Evolutionary conservation across 2,797 vertebrate genomes (phyloP), one percentile per base, ranked within the genome.

Genomic region (Chelon auratus): DNA sequence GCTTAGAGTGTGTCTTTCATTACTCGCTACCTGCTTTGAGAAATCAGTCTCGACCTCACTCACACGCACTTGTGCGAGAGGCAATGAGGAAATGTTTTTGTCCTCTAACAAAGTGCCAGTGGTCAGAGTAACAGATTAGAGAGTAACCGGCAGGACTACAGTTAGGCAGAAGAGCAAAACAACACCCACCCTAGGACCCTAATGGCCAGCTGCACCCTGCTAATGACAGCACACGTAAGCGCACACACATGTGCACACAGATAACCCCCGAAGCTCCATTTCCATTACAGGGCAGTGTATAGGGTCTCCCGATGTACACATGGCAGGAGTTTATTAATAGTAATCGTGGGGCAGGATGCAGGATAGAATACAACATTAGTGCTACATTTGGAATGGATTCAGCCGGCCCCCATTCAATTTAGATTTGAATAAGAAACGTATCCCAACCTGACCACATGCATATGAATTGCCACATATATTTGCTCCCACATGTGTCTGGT

Each of bases 401-500:
- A 84, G 91, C 86, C 90, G 62, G 80, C 88, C 89, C 93, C 83
- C 87, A 83, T 92, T 93, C 93, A 94, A 94, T 95, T 94, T 94
- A 91, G 91, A 94, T 94, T 93, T 93, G 92, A 95, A 94, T 94
- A 93, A 92, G 92, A 89, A 91, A 89, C 89, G 90, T 81, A 92
- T 91, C 87, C 92, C 85, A 89, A 92, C 91, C 89, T 89, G 92
- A 91, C 91, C 91, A 83, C 94, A 93, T 95, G 95, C 94, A 95
- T 94, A 94, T 93, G 92, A 95, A 95, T 95, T 78, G 73, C 84
- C 94, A 93, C 92, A 91, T 94, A 92, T 92, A 93, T 94, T 94
- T 94, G 92, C 92, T 93, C 91, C 93, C 93, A 91, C 91, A 91
- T 93, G 93, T 83, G 92, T 92, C 91, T 90, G 89, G 88, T 93